These are phyloP conservation scores for Cyphomyrus plagiostoma DNA, from an alignment of 2,113 vertebrate genomes.

Conservation along the genomic window DNA sequence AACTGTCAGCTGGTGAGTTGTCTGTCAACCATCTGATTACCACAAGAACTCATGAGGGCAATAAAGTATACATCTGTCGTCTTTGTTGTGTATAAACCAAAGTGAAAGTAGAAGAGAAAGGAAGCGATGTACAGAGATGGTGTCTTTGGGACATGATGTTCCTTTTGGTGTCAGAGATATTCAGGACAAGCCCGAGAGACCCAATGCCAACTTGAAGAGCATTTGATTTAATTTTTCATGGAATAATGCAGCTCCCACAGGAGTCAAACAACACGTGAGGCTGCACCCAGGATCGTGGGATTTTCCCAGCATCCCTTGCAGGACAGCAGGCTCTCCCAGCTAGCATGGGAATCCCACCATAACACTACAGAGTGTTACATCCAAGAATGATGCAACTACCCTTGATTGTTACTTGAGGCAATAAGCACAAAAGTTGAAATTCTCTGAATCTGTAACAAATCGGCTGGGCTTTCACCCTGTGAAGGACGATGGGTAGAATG, in stretches of 20 bases:
- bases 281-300: background rate
- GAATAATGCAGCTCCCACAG: background rate
- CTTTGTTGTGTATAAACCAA: background rate
- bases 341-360: background rate
- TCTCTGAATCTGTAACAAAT: background rate
- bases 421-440: background rate
- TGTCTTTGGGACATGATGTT: background rate
- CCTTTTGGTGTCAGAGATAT: background rate
- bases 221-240: constrained; percentile 3
- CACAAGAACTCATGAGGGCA: background rate
- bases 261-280: background rate
- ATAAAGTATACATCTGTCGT: background rate
- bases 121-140: background rate
- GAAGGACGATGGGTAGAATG: background rate
- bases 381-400: background rate
- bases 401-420: background rate
- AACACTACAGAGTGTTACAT: background rate
- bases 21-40: background rate
- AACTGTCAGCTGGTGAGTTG: too few relatives aligned
- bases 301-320: background rate
- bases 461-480: background rate
- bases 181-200: background rate
- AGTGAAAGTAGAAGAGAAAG: background rate
- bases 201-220: background rate
- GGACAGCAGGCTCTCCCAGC: background rate